phyloP scores from a whole-genome alignment of 2,797 vertebrate genomes.

The Peromyscus melanophrys region DNA sequence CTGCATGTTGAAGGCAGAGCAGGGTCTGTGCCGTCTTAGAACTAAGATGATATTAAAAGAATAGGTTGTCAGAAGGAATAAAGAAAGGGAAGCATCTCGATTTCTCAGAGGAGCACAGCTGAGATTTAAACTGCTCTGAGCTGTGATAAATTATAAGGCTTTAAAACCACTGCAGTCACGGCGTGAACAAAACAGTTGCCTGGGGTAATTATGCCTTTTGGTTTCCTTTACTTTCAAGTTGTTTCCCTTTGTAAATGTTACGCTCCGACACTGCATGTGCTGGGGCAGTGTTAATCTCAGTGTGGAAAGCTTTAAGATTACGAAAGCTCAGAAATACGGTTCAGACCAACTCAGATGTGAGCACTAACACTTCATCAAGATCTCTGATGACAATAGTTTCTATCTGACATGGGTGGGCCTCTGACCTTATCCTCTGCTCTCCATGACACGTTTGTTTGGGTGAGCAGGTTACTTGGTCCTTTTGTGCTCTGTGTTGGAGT shows the following conservation, averaged over 20 bases:
- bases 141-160: constrained; percentile 85
- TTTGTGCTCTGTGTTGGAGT: neutral
- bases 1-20: constrained; percentile 40
- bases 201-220: constrained; percentile 86
- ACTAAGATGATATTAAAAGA: constrained; percentile 77
- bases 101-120: constrained; percentile 83
- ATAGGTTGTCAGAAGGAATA: constrained; percentile 81
- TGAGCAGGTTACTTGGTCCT: neutral
- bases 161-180: constrained; percentile 86
- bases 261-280: constrained; percentile 72
- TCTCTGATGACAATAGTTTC: constrained; percentile 8
- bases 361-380: constrained; percentile 80
- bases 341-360: constrained; percentile 82
- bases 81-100: constrained; percentile 76
- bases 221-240: constrained; percentile 87
- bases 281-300: constrained; percentile 84
- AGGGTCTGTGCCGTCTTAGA: constrained; percentile 65
- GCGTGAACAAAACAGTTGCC: constrained; percentile 87
- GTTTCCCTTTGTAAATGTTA: constrained; percentile 85
- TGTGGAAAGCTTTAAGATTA: constrained; percentile 84
- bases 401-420: constrained; percentile 58
- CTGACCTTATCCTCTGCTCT: neutral
- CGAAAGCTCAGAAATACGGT: constrained; percentile 84
- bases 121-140: constrained; percentile 85
- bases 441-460: neutral